phyloP scores from a whole-genome alignment of 2,888 invertebrate species.

The Blomia tropicalis region DNA sequence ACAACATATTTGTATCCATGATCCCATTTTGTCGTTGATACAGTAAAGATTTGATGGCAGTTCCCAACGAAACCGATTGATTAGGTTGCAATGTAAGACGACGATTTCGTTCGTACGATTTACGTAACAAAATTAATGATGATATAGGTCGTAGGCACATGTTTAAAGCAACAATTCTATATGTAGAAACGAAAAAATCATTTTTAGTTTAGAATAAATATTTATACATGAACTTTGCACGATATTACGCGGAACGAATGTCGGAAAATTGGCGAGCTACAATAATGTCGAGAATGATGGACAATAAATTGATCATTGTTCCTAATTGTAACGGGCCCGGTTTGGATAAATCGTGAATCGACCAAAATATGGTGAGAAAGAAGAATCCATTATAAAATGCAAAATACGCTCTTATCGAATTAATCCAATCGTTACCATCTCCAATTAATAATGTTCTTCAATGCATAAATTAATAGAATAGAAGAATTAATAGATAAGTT shows the following conservation, averaged over 20 bases:
- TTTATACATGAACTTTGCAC: not conserved
- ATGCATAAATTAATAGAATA: not conserved
- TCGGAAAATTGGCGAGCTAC: not conserved
- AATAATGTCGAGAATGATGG: conserved; percentile 16
- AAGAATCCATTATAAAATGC: conserved; percentile 21
- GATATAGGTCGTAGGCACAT: not conserved
- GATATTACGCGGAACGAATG: not conserved
- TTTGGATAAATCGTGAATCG: not conserved
- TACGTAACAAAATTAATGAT: not conserved
- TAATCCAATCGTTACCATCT: no score
- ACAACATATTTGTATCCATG: no score
- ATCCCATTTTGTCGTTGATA: not conserved
- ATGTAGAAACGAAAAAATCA: no score
- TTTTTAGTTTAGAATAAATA: not conserved
- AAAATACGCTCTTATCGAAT: not conserved
- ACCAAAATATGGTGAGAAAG: conserved; percentile 15
- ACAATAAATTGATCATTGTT: conserved; percentile 5
- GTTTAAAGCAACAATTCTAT: not conserved
- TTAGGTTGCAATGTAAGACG: not conserved
- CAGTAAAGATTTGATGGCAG: not conserved
- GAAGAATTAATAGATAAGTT: not conserved
- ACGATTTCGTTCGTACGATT: not conserved
- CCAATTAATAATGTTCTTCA: no score
- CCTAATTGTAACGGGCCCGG: conserved; percentile 22
- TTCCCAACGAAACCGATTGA: not conserved